Evolutionary conservation across 2,797 vertebrate species (phyloP), one percentile per base, ranked within the genome.

Genomic region (Fundulus diaphanus): DNA sequence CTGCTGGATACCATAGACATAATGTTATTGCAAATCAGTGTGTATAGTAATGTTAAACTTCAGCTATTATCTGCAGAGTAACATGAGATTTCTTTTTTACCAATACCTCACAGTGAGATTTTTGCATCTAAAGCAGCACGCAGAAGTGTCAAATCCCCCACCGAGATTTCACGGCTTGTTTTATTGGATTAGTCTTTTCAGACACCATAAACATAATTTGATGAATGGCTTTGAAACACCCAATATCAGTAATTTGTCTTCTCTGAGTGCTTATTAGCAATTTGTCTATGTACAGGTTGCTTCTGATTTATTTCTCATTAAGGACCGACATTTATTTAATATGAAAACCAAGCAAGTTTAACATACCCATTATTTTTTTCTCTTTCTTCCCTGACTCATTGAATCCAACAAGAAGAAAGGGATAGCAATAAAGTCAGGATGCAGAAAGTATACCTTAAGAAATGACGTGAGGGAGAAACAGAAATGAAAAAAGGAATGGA

Each of bases 401-500:
- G 29, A 71, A 69, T 73, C 29, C 16, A 75, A 65, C 24, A 72
- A 13, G 11, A 73, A 63, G 68, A 82, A 71, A 59, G 79, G 2
- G 1, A 11, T 20, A 61, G 8, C 52, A 77, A 27, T 54, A 59
- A 70, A 40, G 74, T 80, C 31, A 79, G 33, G 27, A 48, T 59
- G 37, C 29, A 70, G 31, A n/a, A 51, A 73, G 70, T 67, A 46
- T 73, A 40, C n/a, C 24, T 81, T 40, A 42, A 72, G 67, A 57
- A 31, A 74, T 51, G 33, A n/a, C 24, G 42, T 22, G 20, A 15
- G 54, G 44, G 16, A 33, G 65, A 51, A 40, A 70, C n/a, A 52
- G 37, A 70, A 63, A 22, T 24, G 1, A n/a, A 57, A 73, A 46
- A 49, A 59, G 51, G 51, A 51, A 18, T 27, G 24, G 16, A 61